These are phyloP conservation scores for Thalpophila matura DNA, from an alignment of 2,888 invertebrate genomes.

Conservation along the genomic window DNA sequence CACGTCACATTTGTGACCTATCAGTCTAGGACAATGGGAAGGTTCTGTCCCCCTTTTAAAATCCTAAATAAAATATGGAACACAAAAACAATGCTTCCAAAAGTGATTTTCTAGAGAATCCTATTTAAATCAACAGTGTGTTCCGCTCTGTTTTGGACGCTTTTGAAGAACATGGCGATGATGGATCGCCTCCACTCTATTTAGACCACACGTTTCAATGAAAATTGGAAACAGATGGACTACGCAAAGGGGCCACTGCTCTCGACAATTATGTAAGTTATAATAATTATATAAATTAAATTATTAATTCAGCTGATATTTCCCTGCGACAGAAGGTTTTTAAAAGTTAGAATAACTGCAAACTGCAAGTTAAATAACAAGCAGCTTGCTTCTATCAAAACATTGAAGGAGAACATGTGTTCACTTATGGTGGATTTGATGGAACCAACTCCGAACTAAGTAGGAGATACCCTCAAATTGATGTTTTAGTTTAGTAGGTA, in stretches of 20 bases:
- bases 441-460: too few relatives aligned
- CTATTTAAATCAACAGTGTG: slow-evolving; percentile 18
- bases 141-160: slow-evolving; percentile 30
- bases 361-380: not conserved
- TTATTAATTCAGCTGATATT: slow-evolving; percentile 5
- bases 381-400: not conserved
- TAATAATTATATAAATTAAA: not conserved
- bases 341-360: not conserved
- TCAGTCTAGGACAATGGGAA: not conserved
- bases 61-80: slow-evolving; percentile 12
- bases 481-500: too few relatives aligned
- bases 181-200: slow-evolving; percentile 47
- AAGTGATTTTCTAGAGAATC: slow-evolving; percentile 16
- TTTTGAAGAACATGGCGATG: slow-evolving; percentile 50
- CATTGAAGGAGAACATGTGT: too few relatives aligned
- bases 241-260: not conserved
- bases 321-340: not conserved
- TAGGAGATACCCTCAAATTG: too few relatives aligned
- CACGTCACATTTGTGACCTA: not conserved
- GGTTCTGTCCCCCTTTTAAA: not conserved
- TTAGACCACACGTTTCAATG: slow-evolving; percentile 48
- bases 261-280: not conserved
- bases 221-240: slow-evolving; percentile 50
- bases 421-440: not conserved
- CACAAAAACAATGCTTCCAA: slow-evolving; percentile 8